A percentile compares a stretch with the other conserved stretches of the same genome.
These are phyloP conservation scores for Vulpes vulpes DNA, from an alignment of 2,113 vertebrate genomes.

Conservation along the genomic window DNA sequence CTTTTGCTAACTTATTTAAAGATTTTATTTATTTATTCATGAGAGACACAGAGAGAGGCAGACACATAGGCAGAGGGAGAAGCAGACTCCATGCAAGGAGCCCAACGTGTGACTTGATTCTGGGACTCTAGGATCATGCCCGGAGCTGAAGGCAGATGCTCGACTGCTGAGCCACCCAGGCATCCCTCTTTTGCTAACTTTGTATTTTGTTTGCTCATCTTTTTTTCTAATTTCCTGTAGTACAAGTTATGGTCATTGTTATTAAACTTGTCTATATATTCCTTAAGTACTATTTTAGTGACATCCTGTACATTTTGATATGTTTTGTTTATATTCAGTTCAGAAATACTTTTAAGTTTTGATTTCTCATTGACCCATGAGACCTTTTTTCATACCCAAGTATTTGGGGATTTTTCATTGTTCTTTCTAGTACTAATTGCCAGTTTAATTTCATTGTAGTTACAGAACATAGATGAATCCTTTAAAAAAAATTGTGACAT, in stretches of 20 bases:
- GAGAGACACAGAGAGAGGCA: too few relatives aligned
- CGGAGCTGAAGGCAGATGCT: too few relatives aligned
- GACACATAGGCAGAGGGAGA: too few relatives aligned
- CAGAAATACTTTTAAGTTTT: neutral
- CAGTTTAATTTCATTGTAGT: neutral
- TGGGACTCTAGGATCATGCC: too few relatives aligned
- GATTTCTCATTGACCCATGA: neutral
- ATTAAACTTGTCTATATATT: neutral
- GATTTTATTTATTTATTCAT: too few relatives aligned
- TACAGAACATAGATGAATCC: neutral
- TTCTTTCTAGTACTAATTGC: neutral
- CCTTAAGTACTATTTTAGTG: neutral
- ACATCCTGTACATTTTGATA: neutral
- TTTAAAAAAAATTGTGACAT: neutral
- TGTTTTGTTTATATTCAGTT: neutral
- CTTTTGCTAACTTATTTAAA: neutral
- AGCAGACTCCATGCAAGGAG: too few relatives aligned
- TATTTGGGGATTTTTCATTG: neutral
- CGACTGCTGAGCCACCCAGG: too few relatives aligned
- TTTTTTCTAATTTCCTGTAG: neutral
- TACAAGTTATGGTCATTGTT: neutral
- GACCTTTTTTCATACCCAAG: neutral
- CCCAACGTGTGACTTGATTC: too few relatives aligned
- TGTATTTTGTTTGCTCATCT: conserved; percentile 5
- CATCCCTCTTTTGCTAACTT: neutral